These are phyloP conservation scores for Ceyx cyanopectus DNA, from an alignment of 2,113 vertebrate genomes.

Conservation along the genomic window DNA sequence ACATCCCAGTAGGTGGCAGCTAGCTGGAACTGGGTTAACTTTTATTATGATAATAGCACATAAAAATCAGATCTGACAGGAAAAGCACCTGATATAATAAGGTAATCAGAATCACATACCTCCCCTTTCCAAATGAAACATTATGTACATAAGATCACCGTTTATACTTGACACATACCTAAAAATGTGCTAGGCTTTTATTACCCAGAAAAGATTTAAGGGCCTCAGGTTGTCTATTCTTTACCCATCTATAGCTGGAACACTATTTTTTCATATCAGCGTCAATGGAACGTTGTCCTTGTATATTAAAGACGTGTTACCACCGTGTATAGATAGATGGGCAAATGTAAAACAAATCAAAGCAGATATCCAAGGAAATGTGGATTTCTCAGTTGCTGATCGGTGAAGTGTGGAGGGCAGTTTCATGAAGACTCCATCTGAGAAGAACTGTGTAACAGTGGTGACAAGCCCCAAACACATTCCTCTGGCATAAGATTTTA, in stretches of 20 bases:
- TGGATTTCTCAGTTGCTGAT: background rate
- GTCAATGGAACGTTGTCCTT: background rate
- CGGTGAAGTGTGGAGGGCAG: background rate
- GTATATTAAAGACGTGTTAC: background rate
- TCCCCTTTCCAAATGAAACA: conserved; percentile 34
- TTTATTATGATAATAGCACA: conserved; percentile 69
- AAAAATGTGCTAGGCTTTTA: background rate
- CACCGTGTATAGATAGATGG: background rate
- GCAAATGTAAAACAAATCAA: background rate
- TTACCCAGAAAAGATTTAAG: conserved; percentile 6
- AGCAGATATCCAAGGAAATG: background rate
- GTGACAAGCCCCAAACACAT: background rate
- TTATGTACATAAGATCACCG: background rate
- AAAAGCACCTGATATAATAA: conserved; percentile 52
- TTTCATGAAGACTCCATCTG: background rate
- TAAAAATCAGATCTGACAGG: conserved; percentile 64
- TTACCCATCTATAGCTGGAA: background rate
- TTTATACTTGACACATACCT: conserved; percentile 3
- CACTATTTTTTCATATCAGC: background rate
- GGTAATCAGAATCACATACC: conserved; percentile 55
- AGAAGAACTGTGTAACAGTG: background rate
- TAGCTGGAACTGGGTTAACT: conserved; percentile 75
- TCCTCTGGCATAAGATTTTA: background rate
- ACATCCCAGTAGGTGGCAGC: conserved; percentile 77
- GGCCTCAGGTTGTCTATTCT: conserved; percentile 19